Conservation (phyloP, 2,113 vertebrate species). For the Chaetodon trifascialis region DNA sequence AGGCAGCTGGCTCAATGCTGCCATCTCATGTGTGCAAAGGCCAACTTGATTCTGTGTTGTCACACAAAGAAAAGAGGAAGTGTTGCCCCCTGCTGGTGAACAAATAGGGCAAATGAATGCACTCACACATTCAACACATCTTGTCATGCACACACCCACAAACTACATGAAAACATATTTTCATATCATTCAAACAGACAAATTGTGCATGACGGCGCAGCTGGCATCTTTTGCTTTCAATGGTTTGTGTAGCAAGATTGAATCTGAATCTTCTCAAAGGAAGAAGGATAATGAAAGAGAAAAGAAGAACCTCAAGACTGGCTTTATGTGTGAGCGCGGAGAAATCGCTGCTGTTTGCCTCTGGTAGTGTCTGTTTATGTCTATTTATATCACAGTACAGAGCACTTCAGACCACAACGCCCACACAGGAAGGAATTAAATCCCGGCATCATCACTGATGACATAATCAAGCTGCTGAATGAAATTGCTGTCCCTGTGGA, state of each 20-base stretch:
- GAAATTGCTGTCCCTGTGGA: constrained; percentile 58
- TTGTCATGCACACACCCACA: constrained; percentile 3
- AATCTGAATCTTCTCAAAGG: constrained; percentile 12
- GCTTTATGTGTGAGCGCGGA: constrained; percentile 11
- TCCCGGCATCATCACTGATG: constrained; percentile 62
- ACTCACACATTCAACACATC: no score
- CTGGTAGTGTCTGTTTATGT: constrained; percentile 50
- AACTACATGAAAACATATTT: background rate
- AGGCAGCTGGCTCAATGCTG: constrained; percentile 59
- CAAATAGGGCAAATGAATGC: background rate
- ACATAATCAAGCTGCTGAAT: constrained; percentile 76
- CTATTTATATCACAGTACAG: constrained; percentile 69
- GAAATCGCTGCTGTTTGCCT: constrained; percentile 48
- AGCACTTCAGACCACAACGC: constrained; percentile 51
- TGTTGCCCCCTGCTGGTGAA: constrained; percentile 64
- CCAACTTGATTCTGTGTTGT: background rate
- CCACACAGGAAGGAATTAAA: constrained; percentile 73
- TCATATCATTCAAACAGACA: constrained; percentile 29
- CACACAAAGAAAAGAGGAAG: background rate
- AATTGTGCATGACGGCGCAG: constrained; percentile 18
- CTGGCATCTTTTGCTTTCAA: constrained; percentile 15
- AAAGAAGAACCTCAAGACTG: constrained; percentile 15
- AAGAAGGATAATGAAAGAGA: background rate
- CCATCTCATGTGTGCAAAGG: constrained; percentile 42
- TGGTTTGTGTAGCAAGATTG: constrained; percentile 14